Conservation (phyloP, 2,113 vertebrate genomes). For the Dissostichus mawsoni region DNA sequence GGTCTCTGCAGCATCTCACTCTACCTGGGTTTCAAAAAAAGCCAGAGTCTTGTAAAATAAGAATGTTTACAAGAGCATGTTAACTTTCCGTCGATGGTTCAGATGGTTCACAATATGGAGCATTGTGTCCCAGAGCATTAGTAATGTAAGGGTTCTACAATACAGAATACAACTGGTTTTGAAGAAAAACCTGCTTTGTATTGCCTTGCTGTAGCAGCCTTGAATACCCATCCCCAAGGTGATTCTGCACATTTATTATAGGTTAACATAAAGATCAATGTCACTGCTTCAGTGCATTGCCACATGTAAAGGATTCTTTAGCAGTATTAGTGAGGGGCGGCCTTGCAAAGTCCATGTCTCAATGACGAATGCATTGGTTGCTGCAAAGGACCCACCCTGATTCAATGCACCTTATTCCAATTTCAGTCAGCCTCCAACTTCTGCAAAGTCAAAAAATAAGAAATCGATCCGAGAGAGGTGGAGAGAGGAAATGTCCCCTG, state of each 20-base stretch:
- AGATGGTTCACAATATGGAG: constrained; percentile 8
- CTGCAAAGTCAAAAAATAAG: constrained; percentile 55
- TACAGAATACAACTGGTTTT: constrained; percentile 2
- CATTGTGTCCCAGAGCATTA: not conserved
- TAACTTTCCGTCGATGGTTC: constrained; percentile 2
- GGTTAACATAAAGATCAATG: constrained; percentile 50
- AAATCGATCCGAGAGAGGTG: constrained; percentile 48
- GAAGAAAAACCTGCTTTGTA: constrained; percentile 18
- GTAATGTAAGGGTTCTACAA: not conserved
- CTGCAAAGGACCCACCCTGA: constrained; percentile 26
- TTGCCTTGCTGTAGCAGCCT: constrained; percentile 19
- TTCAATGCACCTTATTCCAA: constrained; percentile 38
- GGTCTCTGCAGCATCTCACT: constrained; percentile 46
- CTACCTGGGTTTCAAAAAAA: constrained; percentile 35
- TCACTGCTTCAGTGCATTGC: not conserved
- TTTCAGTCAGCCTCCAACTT: constrained; percentile 58
- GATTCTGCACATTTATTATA: constrained; percentile 29
- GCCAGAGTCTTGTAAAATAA: not conserved
- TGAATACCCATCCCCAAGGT: not conserved
- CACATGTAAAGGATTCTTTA: constrained; percentile 42
- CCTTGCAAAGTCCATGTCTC: constrained; percentile 41
- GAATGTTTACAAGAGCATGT: constrained; percentile 1
- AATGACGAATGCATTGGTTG: constrained; percentile 41
- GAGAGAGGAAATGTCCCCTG: constrained; percentile 47
- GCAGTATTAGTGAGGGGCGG: constrained; percentile 1